Conservation (phyloP, 2,797 vertebrate genomes). For the Octomys mimax region DNA sequence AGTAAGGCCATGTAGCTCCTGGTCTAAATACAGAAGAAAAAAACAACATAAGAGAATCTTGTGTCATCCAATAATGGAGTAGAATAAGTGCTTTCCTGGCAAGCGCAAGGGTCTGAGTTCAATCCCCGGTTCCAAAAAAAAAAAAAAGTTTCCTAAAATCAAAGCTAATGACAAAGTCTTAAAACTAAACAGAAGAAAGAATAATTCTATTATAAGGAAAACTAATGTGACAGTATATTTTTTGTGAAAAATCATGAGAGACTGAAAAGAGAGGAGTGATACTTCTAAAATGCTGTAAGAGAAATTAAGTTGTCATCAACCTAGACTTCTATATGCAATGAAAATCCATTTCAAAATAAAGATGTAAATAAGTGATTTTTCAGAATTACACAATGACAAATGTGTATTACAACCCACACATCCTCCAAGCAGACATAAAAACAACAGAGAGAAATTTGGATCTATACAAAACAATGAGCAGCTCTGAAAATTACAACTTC, state of each 20-base stretch:
- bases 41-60: neutral
- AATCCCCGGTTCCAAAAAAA: too few relatives aligned
- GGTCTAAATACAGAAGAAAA: too few relatives aligned
- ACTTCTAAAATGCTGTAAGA: neutral
- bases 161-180: neutral
- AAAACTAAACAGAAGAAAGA: neutral
- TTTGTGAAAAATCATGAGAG: neutral
- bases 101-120: too few relatives aligned
- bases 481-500: neutral
- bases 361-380: too few relatives aligned
- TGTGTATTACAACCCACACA: neutral
- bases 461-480: neutral
- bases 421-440: neutral
- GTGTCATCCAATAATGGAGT: neutral
- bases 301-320: neutral
- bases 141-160: neutral
- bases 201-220: neutral
- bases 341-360: neutral
- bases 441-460: neutral
- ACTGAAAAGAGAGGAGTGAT: neutral
- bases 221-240: neutral
- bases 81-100: too few relatives aligned
- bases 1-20: too few relatives aligned
- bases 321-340: neutral
- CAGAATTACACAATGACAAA: too few relatives aligned